Percentiles rank a stretch among this genome's conserved stretches.
Evolutionary conservation across 1,140 invertebrate species (phyloP).

Genomic region (Neodiprion lecontei): DNA sequence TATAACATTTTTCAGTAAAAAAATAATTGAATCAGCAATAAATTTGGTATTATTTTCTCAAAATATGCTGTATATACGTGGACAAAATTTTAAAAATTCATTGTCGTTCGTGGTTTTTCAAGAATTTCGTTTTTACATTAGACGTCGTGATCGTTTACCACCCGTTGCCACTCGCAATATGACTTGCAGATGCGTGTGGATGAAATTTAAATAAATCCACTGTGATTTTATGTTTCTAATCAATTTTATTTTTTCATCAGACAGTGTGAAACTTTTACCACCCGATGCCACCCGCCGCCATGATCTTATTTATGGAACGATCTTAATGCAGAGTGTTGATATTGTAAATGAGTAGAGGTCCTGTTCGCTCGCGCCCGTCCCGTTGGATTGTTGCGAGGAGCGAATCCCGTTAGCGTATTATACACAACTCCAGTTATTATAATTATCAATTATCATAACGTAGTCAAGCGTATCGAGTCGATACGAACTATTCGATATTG

Average conservation of each 20-base stretch:
- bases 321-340: background rate
- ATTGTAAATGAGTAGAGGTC: background rate
- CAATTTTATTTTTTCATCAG: background rate
- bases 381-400: background rate
- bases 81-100: no score
- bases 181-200: no score
- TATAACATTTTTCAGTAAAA: no score
- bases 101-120: no score
- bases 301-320: background rate
- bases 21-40: no score
- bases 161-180: no score
- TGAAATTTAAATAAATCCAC: no score
- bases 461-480: no score
- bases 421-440: background rate
- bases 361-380: background rate
- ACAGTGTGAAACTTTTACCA: background rate
- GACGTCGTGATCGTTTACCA: no score
- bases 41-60: no score
- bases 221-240: background rate
- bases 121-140: no score
- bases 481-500: background rate
- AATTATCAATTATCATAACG: background rate
- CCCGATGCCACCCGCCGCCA: background rate
- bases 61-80: no score
- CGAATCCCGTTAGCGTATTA: constrained; percentile 5